Evolutionary conservation across 92 coral and sea anemone species (phyloP), one percentile per base, ranked within the genome.

Genomic region (Epizoanthus scotinus): DNA sequence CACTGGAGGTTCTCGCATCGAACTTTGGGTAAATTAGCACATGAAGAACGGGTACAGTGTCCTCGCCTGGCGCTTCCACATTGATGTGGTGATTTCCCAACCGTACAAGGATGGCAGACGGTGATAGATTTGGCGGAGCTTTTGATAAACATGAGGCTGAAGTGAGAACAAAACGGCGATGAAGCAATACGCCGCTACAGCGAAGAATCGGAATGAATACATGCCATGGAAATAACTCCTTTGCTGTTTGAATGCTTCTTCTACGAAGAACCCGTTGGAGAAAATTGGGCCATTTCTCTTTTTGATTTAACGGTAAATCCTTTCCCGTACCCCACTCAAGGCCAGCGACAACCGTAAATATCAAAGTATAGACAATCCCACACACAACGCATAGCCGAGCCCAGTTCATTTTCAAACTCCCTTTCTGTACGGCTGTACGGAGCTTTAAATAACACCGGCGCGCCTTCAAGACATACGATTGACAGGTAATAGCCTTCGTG

Each of bases 141-240:
- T 70, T 88, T 68, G 79, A 54, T 29, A 88, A 85, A 82, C 98
- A 94, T 25, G 87, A 82, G 14, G 94, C 91, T 5, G 97, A 82
- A 57, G 98, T 90, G 21, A 94, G 52, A 56, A 94, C 86, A 96
- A 96, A 94, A 53, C 93, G 94, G 52, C 71, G 68, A 60, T 67
- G 63, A 20, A 94, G 55, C 38, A 94, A 82, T 8, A 89, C 97
- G 53, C 98, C 98, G 40, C 94, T 92, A 70, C 98, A 94, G 2
- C 87, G 84, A 27, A 90, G 85, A 20, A 90, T 54, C 25, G 93
- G 94, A n/a, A 92, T 65, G 29, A 60, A 92, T n/a, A 89, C 98
- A 70, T 92, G 89, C 98, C 98, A 94, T 0, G 91, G 95, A 65
- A 78, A 86, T 1, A 72, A 54, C 40, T 55, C 78, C 21, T 27